Evolutionary conservation across 2,113 vertebrate genomes (phyloP).

Genomic region (Athene noctua): DNA sequence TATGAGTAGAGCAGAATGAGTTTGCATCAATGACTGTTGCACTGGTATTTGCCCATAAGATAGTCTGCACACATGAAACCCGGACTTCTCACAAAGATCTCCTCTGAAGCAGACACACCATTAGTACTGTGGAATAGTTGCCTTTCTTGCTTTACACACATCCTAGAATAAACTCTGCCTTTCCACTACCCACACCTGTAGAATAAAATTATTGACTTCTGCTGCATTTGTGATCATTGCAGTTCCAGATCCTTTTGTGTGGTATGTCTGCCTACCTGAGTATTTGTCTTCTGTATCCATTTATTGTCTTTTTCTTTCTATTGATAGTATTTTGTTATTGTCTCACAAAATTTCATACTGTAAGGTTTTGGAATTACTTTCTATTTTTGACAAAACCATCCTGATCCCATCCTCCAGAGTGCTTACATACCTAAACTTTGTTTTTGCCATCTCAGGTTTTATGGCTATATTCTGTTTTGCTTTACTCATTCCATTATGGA

Average conservation of each 20-base stretch:
- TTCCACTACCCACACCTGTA: fast-evolving
- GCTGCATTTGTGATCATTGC: background rate
- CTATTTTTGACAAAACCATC: background rate
- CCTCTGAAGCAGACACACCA: background rate
- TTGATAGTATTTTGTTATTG: background rate
- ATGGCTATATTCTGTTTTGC: background rate
- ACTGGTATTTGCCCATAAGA: background rate
- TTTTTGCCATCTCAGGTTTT: background rate
- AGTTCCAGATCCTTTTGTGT: background rate
- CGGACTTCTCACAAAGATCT: background rate
- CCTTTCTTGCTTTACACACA: background rate
- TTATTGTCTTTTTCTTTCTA: background rate
- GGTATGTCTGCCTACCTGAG: background rate
- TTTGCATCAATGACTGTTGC: background rate
- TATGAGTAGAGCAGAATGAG: background rate
- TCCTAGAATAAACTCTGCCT: background rate
- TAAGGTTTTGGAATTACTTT: background rate
- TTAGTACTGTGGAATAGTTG: background rate
- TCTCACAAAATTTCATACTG: background rate
- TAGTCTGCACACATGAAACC: background rate
- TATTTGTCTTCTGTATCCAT: background rate
- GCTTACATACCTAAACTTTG: background rate
- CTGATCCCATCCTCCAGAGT: background rate
- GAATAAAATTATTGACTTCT: background rate
- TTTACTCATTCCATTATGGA: background rate